A percentile compares a stretch with the other conserved stretches of the same genome.
phyloP scores from a whole-genome alignment of 2,888 invertebrate genomes.

The Cerceris ruficornis region DNA sequence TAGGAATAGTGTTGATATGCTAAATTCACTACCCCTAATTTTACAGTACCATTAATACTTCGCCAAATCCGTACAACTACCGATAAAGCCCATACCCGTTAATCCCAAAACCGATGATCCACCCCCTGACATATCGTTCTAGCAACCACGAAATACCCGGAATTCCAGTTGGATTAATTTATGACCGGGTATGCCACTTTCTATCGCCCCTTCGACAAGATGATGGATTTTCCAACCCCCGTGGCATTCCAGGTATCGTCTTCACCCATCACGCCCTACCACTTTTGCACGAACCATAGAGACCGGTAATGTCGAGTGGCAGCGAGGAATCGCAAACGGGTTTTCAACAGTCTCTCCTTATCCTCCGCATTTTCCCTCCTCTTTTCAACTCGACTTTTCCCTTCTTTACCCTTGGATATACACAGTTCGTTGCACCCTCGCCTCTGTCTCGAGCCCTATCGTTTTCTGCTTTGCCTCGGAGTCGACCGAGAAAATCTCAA shows the following conservation, averaged over 20 bases:
- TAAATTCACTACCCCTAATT: neutral
- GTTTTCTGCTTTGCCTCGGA: constrained; percentile 11
- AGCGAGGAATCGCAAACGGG: constrained; percentile 32
- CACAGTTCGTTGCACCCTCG: constrained; percentile 30
- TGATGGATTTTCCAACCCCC: constrained; percentile 16
- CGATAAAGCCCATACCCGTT: constrained; percentile 4
- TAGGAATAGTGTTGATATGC: too few relatives aligned
- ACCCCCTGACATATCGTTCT: neutral
- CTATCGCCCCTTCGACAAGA: constrained; percentile 5
- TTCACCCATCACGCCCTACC: constrained; percentile 7
- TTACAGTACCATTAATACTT: neutral
- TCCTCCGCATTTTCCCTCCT: neutral
- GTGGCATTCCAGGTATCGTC: constrained; percentile 10
- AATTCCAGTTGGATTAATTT: constrained; percentile 16
- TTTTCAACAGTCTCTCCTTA: constrained; percentile 27
- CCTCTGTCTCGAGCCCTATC: constrained; percentile 30
- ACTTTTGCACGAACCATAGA: neutral
- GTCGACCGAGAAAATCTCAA: constrained; percentile 10
- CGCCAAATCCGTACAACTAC: neutral
- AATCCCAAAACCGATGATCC: neutral
- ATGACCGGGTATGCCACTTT: constrained; percentile 5
- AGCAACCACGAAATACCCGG: constrained; percentile 9
- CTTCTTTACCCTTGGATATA: constrained; percentile 1
- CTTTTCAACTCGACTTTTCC: neutral
- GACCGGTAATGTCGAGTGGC: constrained; percentile 6